Conservation (phyloP, 1,140 invertebrate species). For the Brachionus koreanus region DNA sequence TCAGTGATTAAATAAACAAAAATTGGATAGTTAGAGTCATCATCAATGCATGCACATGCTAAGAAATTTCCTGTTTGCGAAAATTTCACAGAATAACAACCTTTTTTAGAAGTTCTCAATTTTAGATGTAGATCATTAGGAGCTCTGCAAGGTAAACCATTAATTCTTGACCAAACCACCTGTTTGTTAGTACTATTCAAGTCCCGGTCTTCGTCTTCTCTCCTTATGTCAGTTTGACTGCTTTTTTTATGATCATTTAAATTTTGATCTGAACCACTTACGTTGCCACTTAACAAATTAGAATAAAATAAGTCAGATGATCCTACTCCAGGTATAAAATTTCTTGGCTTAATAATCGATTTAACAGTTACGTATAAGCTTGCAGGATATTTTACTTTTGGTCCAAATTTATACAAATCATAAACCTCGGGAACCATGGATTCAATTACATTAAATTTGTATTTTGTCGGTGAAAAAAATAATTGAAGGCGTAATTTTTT, state of each 20-base stretch:
- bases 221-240: slow-evolving; percentile 8
- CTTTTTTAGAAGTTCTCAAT: slow-evolving; percentile 54
- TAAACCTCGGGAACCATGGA: slow-evolving; percentile 53
- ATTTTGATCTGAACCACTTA: background rate
- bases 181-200: background rate
- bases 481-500: slow-evolving; percentile 65
- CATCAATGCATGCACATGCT: slow-evolving; percentile 1
- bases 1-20: slow-evolving; percentile 52
- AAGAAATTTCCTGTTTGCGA: slow-evolving; percentile 59
- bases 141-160: slow-evolving; percentile 64
- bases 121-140: slow-evolving; percentile 62
- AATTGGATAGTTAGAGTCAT: background rate
- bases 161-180: slow-evolving; percentile 61
- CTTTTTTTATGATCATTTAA: background rate
- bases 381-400: slow-evolving; percentile 56
- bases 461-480: slow-evolving; percentile 56
- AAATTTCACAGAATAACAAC: slow-evolving; percentile 60
- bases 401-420: slow-evolving; percentile 57
- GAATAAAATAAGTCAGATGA: slow-evolving; percentile 46
- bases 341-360: slow-evolving; percentile 51
- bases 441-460: slow-evolving; percentile 46
- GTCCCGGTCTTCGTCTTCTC: background rate
- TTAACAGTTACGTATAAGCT: slow-evolving; percentile 61
- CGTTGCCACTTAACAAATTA: background rate
- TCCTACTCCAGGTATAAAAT: slow-evolving; percentile 51